Conservation (phyloP, 1,140 invertebrate genomes). For the Drosophila nigromelanica region DNA sequence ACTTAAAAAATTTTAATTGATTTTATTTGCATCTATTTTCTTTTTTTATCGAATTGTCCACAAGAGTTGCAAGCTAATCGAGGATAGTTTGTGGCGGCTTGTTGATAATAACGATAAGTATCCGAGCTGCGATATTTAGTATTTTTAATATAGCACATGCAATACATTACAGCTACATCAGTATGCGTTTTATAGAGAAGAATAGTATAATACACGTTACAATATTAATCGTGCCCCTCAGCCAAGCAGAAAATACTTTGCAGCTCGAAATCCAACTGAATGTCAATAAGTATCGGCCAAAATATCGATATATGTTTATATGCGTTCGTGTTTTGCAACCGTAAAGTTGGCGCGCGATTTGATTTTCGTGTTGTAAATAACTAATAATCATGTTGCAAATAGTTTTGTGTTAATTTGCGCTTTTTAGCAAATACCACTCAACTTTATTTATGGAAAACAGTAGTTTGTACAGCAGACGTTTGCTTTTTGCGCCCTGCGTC, state of each 20-base stretch:
- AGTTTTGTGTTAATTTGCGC: no score
- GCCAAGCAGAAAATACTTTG: not conserved
- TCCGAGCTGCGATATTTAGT: not conserved
- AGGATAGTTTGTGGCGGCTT: slow-evolving; percentile 14
- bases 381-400: no score
- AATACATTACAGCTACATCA: not conserved
- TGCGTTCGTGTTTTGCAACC: not conserved
- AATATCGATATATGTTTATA: slow-evolving; percentile 12
- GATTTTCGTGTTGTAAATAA: no score
- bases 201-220: not conserved
- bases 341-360: no score
- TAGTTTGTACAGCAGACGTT: no score
- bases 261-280: not conserved
- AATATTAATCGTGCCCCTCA: not conserved
- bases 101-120: slow-evolving; percentile 6
- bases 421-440: no score
- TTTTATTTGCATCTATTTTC: slow-evolving; percentile 27
- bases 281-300: not conserved
- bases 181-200: not conserved
- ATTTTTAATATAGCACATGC: not conserved
- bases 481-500: not conserved
- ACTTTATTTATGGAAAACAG: not conserved
- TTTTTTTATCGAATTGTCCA: slow-evolving; percentile 21
- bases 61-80: slow-evolving; percentile 22
- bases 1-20: slow-evolving; percentile 36